These are phyloP conservation scores for Oreochromis mossambicus DNA, from an alignment of 2,797 vertebrate genomes.

Conservation along the genomic window DNA sequence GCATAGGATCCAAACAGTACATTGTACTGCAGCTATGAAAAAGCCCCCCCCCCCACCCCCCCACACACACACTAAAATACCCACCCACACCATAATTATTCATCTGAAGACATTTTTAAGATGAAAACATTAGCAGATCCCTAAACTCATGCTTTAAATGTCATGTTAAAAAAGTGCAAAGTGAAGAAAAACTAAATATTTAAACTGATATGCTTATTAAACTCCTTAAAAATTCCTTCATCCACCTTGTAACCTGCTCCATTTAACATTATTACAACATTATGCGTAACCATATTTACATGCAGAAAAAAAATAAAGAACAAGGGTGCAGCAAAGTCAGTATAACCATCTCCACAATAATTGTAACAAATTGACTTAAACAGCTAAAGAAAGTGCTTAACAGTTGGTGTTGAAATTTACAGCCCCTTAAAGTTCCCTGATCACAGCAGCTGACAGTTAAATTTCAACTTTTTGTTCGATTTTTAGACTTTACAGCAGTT, in stretches of 20 bases:
- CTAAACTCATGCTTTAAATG: not conserved
- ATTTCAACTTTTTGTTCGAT: not conserved
- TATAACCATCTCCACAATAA: not conserved
- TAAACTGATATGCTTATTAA: not conserved
- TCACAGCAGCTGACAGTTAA: not conserved
- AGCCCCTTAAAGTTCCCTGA: not conserved
- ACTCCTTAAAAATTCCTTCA: not conserved
- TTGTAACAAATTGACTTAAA: not conserved
- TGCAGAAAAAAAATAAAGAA: not conserved
- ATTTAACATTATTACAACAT: not conserved
- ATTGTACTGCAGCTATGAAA: not conserved
- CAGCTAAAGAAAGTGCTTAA: not conserved
- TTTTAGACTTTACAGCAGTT: not conserved
- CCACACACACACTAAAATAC: too few species aligned
- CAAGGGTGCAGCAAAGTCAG: too few species aligned
- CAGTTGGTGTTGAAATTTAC: not conserved
- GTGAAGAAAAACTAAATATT: not conserved
- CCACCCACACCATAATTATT: not conserved
- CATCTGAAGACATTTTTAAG: not conserved
- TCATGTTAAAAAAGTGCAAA: not conserved
- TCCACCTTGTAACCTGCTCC: not conserved
- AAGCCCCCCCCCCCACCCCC: not conserved
- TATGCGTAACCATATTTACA: not conserved
- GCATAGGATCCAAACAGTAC: not conserved
- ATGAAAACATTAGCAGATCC: not conserved